A percentile compares a stretch with the other conserved stretches of the same genome.
Conservation (phyloP, 2,888 invertebrate species). For the Schizaphis graminum region DNA sequence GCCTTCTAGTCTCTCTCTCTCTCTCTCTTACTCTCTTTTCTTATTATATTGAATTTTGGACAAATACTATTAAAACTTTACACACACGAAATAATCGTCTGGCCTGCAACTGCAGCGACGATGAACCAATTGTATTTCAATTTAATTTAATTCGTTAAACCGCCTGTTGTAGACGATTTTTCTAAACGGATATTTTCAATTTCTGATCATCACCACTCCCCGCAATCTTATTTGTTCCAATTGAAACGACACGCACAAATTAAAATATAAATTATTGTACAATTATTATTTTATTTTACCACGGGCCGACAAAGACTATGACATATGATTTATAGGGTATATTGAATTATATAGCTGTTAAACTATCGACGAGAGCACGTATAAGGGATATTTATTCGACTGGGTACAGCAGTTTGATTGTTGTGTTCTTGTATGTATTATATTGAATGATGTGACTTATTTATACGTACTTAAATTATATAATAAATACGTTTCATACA, state of each 20-base stretch:
- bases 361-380: not conserved
- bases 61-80: not conserved
- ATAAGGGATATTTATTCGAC: not conserved
- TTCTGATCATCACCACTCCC: not conserved
- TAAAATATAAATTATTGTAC: not conserved
- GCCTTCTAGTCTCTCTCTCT: not conserved
- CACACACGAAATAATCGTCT: not conserved
- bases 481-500: not conserved
- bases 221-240: not conserved
- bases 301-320: not conserved
- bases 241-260: slow-evolving; percentile 20
- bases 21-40: not conserved
- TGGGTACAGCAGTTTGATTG: not conserved
- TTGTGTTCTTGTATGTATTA: not conserved
- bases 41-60: not conserved
- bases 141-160: slow-evolving; percentile 33
- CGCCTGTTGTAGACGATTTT: not conserved
- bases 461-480: not conserved
- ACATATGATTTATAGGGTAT: not conserved
- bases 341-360: not conserved
- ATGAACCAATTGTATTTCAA: slow-evolving; percentile 33
- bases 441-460: not conserved
- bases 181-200: not conserved
- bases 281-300: not conserved
- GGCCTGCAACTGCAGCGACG: not conserved